phyloP scores from a whole-genome alignment of 2,888 invertebrate species.

The Leistus spinibarbis region DNA sequence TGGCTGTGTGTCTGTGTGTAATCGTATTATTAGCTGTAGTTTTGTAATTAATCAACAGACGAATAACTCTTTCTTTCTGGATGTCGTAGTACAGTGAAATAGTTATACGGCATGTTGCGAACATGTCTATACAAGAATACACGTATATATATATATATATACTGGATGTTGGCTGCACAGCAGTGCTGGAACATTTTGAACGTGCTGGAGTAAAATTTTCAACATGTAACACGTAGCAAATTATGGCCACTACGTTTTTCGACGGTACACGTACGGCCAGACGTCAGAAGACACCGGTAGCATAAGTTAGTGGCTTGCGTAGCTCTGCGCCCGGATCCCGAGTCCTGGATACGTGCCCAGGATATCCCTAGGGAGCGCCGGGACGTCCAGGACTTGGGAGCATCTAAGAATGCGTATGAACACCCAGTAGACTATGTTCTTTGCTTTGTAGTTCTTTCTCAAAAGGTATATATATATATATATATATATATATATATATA shows the following conservation, averaged over 20 bases:
- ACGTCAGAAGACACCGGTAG: conserved; percentile 19
- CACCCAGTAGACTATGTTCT: no score
- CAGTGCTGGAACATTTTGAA: not conserved
- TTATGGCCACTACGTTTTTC: conserved; percentile 17
- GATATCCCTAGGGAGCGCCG: not conserved
- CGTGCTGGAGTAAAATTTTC: conserved; percentile 19
- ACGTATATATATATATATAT: not conserved
- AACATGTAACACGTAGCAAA: conserved; percentile 24
- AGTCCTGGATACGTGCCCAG: conserved; percentile 6
- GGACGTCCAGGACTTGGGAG: not conserved
- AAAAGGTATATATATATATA: no score
- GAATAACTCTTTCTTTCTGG: no score
- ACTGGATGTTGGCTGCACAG: not conserved
- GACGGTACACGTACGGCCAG: conserved; percentile 1
- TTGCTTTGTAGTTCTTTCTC: no score
- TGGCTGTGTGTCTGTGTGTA: no score
- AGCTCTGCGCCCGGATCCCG: not conserved
- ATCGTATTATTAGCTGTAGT: no score
- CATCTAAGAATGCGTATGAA: no score
- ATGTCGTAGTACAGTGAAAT: no score
- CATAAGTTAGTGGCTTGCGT: conserved; percentile 18
- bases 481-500: no score
- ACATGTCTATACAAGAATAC: not conserved
- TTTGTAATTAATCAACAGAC: no score
- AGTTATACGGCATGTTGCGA: no score